These are phyloP conservation scores for Drosophila subsilvestris DNA, from an alignment of 2,888 invertebrate genomes.

Conservation along the genomic window DNA sequence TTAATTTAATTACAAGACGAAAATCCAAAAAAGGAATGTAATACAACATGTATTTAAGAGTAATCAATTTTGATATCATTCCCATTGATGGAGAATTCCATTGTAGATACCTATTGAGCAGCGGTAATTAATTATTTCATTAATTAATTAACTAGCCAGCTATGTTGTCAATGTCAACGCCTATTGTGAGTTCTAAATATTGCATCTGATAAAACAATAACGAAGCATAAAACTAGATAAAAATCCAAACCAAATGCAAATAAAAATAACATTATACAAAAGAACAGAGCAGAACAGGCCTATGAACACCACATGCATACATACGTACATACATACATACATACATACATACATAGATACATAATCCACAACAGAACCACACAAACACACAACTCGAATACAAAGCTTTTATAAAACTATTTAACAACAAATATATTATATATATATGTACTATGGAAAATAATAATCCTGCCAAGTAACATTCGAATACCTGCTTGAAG, in stretches of 20 bases:
- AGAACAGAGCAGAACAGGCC: slow-evolving; percentile 50
- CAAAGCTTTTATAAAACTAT: slow-evolving; percentile 79
- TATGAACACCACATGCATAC: slow-evolving; percentile 26
- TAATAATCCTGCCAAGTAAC: slow-evolving; percentile 82
- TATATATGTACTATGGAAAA: slow-evolving; percentile 57
- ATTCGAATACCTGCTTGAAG: slow-evolving; percentile 82
- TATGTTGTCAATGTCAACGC: slow-evolving; percentile 78
- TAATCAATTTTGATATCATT: slow-evolving; percentile 73
- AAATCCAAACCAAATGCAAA: slow-evolving; percentile 49
- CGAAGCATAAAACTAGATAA: slow-evolving; percentile 55
- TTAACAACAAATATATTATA: slow-evolving; percentile 53
- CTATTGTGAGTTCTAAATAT: slow-evolving; percentile 76
- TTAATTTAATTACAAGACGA: slow-evolving; percentile 78
- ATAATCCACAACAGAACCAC: slow-evolving; percentile 34
- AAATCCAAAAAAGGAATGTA: slow-evolving; percentile 39
- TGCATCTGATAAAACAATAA: slow-evolving; percentile 58
- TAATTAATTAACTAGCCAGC: slow-evolving; percentile 56
- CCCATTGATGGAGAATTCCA: slow-evolving; percentile 65
- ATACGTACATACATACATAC: slow-evolving; percentile 41
- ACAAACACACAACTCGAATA: slow-evolving; percentile 43
- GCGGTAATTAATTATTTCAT: slow-evolving; percentile 55
- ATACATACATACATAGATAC: slow-evolving; percentile 38
- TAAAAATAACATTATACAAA: slow-evolving; percentile 35
- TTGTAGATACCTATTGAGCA: slow-evolving; percentile 78
- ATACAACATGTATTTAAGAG: slow-evolving; percentile 45